phyloP scores from a whole-genome alignment of 1,140 invertebrate genomes.

The Cherax quadricarinatus region DNA sequence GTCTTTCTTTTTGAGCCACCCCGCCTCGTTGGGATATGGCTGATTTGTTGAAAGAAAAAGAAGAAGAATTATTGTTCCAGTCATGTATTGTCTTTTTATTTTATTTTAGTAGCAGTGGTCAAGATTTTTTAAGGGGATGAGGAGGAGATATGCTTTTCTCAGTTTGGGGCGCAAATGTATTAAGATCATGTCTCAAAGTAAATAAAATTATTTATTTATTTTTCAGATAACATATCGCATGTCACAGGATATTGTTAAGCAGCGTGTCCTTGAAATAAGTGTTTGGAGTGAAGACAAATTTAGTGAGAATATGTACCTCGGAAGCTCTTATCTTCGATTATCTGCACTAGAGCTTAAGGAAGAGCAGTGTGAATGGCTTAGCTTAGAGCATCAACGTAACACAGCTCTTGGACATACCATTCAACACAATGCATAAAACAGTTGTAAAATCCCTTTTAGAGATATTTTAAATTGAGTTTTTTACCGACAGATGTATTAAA shows the following conservation, averaged over 20 bases:
- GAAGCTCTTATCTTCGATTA: constrained; percentile 88
- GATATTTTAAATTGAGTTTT: neutral
- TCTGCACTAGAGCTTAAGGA: constrained; percentile 83
- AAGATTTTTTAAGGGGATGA: too few relatives aligned
- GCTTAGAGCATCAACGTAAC: constrained; percentile 74
- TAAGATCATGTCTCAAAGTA: too few relatives aligned
- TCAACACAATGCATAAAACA: constrained; percentile 47
- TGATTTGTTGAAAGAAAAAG: too few relatives aligned
- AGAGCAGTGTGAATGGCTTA: constrained; percentile 81
- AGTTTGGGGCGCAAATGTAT: too few relatives aligned
- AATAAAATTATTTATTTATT: neutral
- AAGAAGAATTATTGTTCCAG: too few relatives aligned
- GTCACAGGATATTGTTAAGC: constrained; percentile 87
- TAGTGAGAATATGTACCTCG: constrained; percentile 97
- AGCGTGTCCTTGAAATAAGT: constrained; percentile 89
- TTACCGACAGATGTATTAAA: constrained; percentile 1
- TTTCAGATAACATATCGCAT: constrained; percentile 91
- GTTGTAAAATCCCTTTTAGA: neutral
- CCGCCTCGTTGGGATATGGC: too few relatives aligned
- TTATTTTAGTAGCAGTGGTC: too few relatives aligned
- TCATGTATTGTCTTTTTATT: too few relatives aligned
- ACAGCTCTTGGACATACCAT: constrained; percentile 71
- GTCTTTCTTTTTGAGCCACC: too few relatives aligned
- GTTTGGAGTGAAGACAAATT: constrained; percentile 96
- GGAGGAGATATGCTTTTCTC: too few relatives aligned